These are phyloP conservation scores for Apis mellifera DNA, from an alignment of 1,140 invertebrate genomes.

Conservation along the genomic window Amel_HAv3.1 CM009932.2:8575501-8576000, in stretches of 20 bases:
- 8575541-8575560: slow-evolving; percentile 14
- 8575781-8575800: not conserved
- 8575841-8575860: not conserved
- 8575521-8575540: not conserved
- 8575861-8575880: not conserved
- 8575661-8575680: not conserved
- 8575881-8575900: not conserved
- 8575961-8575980: slow-evolving; percentile 57
- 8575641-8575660: not conserved
- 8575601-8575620: not conserved
- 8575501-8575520: not conserved
- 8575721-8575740: too few species aligned
- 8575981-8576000: slow-evolving; percentile 16
- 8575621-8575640: too few species aligned
- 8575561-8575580: not conserved
- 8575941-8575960: slow-evolving; percentile 58
- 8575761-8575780: too few species aligned
- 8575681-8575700: not conserved
- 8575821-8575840: not conserved
- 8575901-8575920: not conserved
- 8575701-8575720: not conserved
- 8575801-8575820: not conserved
- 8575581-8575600: not conserved
- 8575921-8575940: slow-evolving; percentile 57
- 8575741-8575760: too few species aligned